Conservation (phyloP, 2,888 invertebrate genomes). For the Carabus problematicus region DNA sequence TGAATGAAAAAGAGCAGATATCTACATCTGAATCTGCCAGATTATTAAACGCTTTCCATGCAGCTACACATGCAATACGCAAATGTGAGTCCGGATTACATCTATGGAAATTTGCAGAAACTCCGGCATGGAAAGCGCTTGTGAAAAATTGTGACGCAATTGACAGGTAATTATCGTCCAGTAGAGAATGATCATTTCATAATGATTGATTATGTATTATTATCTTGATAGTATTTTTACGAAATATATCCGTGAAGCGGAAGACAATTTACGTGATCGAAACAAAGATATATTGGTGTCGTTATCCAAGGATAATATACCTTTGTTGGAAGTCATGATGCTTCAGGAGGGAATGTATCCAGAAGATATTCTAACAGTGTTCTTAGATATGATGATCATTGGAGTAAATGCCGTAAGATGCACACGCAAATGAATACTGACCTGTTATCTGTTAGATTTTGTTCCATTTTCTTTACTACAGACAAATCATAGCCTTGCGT, state of each 20-base stretch:
- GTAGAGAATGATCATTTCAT: not conserved
- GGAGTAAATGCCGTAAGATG: conserved; percentile 68
- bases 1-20: conserved; percentile 62
- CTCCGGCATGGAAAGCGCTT: conserved; percentile 66
- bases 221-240: conserved; percentile 62
- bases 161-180: conserved; percentile 61
- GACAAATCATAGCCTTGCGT: conserved; percentile 68
- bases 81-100: conserved; percentile 71
- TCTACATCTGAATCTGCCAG: conserved; percentile 65
- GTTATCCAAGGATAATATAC: conserved; percentile 48
- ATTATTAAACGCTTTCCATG: conserved; percentile 65
- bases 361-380: conserved; percentile 68
- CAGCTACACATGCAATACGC: conserved; percentile 66
- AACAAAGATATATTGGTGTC: conserved; percentile 46
- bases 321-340: conserved; percentile 65
- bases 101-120: conserved; percentile 69
- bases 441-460: not conserved
- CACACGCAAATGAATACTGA: not conserved
- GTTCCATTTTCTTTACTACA: conserved; percentile 50
- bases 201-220: not conserved
- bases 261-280: conserved; percentile 53
- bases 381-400: conserved; percentile 72
- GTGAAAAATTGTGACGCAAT: conserved; percentile 68
- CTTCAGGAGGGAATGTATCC: conserved; percentile 63
- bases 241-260: conserved; percentile 65